Conservation (phyloP, 2,888 invertebrate genomes). For the Hirtodrosophila cameraria region DNA sequence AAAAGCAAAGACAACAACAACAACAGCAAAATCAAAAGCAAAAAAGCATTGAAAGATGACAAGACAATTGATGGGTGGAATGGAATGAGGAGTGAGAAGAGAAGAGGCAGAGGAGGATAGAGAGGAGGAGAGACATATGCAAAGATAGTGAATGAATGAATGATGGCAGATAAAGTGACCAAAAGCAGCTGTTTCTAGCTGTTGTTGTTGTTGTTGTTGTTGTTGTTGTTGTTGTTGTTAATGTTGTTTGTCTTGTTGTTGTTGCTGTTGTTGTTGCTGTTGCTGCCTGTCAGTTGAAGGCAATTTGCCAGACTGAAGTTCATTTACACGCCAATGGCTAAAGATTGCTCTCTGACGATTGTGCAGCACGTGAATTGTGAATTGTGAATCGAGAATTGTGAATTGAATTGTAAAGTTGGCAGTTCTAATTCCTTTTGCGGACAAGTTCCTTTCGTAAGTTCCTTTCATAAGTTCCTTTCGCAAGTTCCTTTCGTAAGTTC, state of each 20-base stretch:
- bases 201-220: conserved; percentile 3
- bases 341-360: not conserved
- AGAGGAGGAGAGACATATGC: conserved; percentile 9
- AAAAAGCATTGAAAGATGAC: conserved; percentile 56
- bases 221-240: conserved; percentile 12
- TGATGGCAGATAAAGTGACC: conserved; percentile 44
- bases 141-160: conserved; percentile 45
- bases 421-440: too few species aligned
- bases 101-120: conserved; percentile 4
- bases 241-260: conserved; percentile 9
- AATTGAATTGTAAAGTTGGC: too few species aligned
- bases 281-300: conserved; percentile 48
- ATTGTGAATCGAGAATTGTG: not conserved
- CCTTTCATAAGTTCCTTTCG: too few species aligned
- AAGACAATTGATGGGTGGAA: conserved; percentile 71
- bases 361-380: not conserved
- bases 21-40: conserved; percentile 37
- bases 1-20: conserved; percentile 12
- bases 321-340: conserved; percentile 50
- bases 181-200: conserved; percentile 56
- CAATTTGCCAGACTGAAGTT: conserved; percentile 55
- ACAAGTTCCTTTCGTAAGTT: too few species aligned
- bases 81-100: conserved; percentile 23
- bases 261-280: conserved; percentile 1
- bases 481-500: too few species aligned